Evolutionary conservation across 2,888 invertebrate species (phyloP).

Genomic region (Nephrocerus scutellatus): DNA sequence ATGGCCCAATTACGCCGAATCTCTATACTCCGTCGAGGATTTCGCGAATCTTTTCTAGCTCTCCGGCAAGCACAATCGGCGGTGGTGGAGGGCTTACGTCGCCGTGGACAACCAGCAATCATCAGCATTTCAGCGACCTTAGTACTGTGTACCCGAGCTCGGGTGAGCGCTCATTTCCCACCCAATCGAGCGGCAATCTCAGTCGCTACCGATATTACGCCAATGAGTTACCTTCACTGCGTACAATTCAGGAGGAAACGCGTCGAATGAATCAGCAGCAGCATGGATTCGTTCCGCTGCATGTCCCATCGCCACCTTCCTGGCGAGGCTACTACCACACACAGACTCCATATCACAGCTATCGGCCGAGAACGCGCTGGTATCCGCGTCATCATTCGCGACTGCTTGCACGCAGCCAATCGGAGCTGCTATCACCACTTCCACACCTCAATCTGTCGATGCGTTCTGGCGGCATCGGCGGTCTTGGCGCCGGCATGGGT

Average conservation of each 20-base stretch:
- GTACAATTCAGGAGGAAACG: conserved; percentile 67
- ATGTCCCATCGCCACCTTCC: conserved; percentile 58
- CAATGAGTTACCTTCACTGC: conserved; percentile 63
- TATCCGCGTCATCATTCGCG: conserved; percentile 60
- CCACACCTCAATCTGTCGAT: conserved; percentile 49
- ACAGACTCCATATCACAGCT: conserved; percentile 44
- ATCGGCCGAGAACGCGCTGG: conserved; percentile 57
- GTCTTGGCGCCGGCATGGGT: conserved; percentile 29
- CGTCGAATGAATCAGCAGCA: conserved; percentile 46
- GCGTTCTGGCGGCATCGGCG: conserved; percentile 23
- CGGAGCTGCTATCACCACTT: conserved; percentile 60
- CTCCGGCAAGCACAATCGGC: conserved; percentile 54
- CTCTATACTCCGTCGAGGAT: conserved; percentile 46
- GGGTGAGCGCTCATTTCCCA: conserved; percentile 70
- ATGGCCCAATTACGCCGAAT: conserved; percentile 30
- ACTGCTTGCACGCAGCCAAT: conserved; percentile 60
- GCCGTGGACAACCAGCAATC: conserved; percentile 53
- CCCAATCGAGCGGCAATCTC: conserved; percentile 56
- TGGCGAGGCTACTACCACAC: conserved; percentile 48
- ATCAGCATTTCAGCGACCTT: conserved; percentile 63
- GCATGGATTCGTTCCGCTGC: conserved; percentile 55
- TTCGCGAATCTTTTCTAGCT: conserved; percentile 58
- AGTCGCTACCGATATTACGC: conserved; percentile 54
- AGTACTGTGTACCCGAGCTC: conserved; percentile 80
- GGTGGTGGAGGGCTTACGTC: conserved; percentile 49